Evolutionary conservation across 2,113 vertebrate species (phyloP).

Genomic region (Coryphaenoides rupestris): DNA sequence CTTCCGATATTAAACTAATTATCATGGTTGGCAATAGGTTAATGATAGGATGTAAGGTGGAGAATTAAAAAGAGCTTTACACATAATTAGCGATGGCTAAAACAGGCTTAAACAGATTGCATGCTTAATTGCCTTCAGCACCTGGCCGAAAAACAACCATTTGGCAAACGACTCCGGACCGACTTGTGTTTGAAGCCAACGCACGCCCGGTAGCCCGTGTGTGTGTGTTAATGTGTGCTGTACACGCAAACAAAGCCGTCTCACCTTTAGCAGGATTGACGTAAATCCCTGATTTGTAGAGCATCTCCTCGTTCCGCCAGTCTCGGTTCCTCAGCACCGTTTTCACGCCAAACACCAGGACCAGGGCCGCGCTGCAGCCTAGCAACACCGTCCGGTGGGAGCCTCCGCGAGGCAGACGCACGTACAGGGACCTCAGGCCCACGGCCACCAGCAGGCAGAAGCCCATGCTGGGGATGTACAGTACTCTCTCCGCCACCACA

Average conservation of each 20-base stretch:
- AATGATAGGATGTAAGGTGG: too few species aligned
- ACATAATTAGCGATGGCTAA: too few species aligned
- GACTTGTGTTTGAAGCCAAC: neutral
- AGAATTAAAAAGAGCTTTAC: too few species aligned
- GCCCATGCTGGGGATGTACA: slow-evolving; percentile 99
- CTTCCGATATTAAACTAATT: too few species aligned
- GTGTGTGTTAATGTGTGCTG: neutral
- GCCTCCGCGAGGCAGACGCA: slow-evolving; percentile 80
- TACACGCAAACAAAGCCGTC: slow-evolving; percentile 18
- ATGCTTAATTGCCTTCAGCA: slow-evolving; percentile 12
- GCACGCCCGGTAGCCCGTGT: too few species aligned
- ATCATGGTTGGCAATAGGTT: too few species aligned
- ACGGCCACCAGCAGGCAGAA: slow-evolving; percentile 94
- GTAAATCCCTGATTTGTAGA: slow-evolving; percentile 97
- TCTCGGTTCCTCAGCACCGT: slow-evolving; percentile 91
- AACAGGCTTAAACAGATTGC: neutral
- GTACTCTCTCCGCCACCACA: slow-evolving; percentile 96
- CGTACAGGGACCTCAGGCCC: slow-evolving; percentile 84
- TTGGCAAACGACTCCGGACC: neutral
- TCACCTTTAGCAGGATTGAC: slow-evolving; percentile 99
- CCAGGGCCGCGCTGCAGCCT: slow-evolving; percentile 80
- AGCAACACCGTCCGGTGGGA: slow-evolving; percentile 84
- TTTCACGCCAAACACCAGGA: slow-evolving; percentile 89
- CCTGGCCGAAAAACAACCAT: neutral
- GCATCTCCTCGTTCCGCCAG: slow-evolving; percentile 98